Evolutionary conservation across 2,888 invertebrate genomes (phyloP), one percentile per base, ranked within the genome.

Genomic region (Amblyjoppa fuscipennis): DNA sequence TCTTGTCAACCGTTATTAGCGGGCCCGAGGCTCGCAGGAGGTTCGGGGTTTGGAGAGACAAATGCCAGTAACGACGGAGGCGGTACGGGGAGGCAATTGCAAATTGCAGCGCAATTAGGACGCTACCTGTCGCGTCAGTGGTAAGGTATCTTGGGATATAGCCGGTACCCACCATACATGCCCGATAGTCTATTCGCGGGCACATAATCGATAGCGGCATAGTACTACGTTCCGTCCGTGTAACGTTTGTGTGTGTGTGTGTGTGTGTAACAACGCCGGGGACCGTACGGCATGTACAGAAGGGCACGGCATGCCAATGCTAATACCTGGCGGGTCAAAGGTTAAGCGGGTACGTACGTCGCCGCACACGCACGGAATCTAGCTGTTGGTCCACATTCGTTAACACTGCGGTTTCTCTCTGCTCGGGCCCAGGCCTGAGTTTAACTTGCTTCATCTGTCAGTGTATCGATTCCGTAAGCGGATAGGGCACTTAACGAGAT

Each of bases 71-170:
- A 85, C 77, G 85, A 77, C 76, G 77, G 53, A 41, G 61, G 73
- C 78, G 76, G 79, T 28, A 41, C 45, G 41, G 79, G 49, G 51
- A 64, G 51, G 79, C 71, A 71, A 68, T 66, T 79, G 73, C 85
- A 82, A 85, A 85, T 85, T 82, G 82, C 85, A 78, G 80, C 76
- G 80, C 83, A 85, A 85, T 85, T 85, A 85, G 80, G 82, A 80
- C 64, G 75, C 76, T 83, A 81, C 83, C 85, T 79, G 85, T 85
- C 79, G 82, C 80, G 64, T 83, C 82, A 83, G 69, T 80, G 83
- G 71, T 61, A 80, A 83, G 79, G 80, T 56, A 85, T 70, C 38
- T 75, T 66, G 78, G 78, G 81, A 78, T 74, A 73, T 56, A 84
- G 11, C 56, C 71, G 59, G 75, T 31, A 49, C 41, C 31, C 20